Base-by-base conservation (phyloP, 2,113 vertebrate genomes). In the Leptobrachium leishanense region DNA sequence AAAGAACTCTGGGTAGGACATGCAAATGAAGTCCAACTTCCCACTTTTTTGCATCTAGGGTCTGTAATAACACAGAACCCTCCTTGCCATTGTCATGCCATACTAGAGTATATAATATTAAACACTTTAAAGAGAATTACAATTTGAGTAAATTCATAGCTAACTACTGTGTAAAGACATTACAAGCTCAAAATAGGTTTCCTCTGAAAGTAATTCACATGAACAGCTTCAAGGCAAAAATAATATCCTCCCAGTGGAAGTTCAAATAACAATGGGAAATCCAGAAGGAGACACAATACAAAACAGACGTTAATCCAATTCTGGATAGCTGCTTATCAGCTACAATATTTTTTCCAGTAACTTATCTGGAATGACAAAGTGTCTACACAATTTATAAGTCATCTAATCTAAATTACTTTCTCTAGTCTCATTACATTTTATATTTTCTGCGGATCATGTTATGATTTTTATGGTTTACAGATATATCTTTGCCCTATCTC, bases 361-460 rank as follows among this genome's bases (percentile, higher is more conserved):
- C 74, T 68, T 76, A 76, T 67, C 64, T n/a, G 63, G 46, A 12
- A 76, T 67, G 63, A 67, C 44, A 67, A 20, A 76, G 63, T 68
- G 64, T 76, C 64, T 54, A 67, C 63, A 54, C 63, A 55, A 76
- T 76, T 67, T 67, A 68, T 65, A 65, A 62, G 62, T 65, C 74
- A 76, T 76, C 63, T 54, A 41, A 53, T 76, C 74, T 76, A 67
- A 76, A 76, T 54, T n/a, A 68, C 74, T 76, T 76, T 39, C 11
- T 75, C 57, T 63, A 64, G 55, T 65, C 42, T 64, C 63, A 40
- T 42, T 67, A 54, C 46, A 68, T 76, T 76, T 76, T 43, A 55
- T 68, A 68, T 15, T 43, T 76, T 65, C 31, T 12, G 46, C 11
- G 39, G 46, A 55, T 76, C 15, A 13, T 54, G 62, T 66, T 66